Base-by-base conservation (phyloP, 2,113 vertebrate genomes). In the Sorex fumeus region DNA sequence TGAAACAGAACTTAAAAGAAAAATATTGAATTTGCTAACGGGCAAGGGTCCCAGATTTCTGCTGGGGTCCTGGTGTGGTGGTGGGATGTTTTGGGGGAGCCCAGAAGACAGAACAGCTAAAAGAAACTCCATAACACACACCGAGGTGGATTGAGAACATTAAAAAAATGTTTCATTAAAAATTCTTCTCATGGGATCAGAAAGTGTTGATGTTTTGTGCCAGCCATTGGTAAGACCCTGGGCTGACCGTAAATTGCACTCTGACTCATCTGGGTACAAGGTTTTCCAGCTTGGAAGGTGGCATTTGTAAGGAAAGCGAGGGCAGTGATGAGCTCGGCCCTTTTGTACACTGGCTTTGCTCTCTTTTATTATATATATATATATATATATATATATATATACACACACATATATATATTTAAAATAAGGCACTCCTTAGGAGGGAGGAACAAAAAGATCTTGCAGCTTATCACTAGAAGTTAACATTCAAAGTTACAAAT, bases 1-100 rank as follows among this genome's bases (percentile, higher is more conserved):
- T 70, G 69, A 95, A 94, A 87, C 34, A 92, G 74, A 90, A 71
- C 90, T 94, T 96, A 74, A 84, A 88, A 93, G 76, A 93, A 91
- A 93, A 95, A 87, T 71, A 82, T 1, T 28, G 69, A 87, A n/a
- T 69, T 94, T 10, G 18, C 74, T 87, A 40, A 85, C 40, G 64
- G 76, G 90, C 83, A 75, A 70, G 50, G 40, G 82, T 91, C 71
- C 95, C 11, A 66, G 25, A 27, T 74, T 91, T 91, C 83, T 79
- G 77, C 30, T 66, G 57, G 91, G 78, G 60, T 62, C 71, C 40
- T 6, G 18, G 8, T 45, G 72, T 36, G 45, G 47, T 21, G 19
- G 69, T 8, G 6, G 66, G 57, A 16, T 60, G 57, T 53, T 30
- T 40, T 1, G 70, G 32, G 50, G 28, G 19, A 25, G 12, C 9